Conservation (phyloP, 2,888 invertebrate species). For the Orthosia incerta region DNA sequence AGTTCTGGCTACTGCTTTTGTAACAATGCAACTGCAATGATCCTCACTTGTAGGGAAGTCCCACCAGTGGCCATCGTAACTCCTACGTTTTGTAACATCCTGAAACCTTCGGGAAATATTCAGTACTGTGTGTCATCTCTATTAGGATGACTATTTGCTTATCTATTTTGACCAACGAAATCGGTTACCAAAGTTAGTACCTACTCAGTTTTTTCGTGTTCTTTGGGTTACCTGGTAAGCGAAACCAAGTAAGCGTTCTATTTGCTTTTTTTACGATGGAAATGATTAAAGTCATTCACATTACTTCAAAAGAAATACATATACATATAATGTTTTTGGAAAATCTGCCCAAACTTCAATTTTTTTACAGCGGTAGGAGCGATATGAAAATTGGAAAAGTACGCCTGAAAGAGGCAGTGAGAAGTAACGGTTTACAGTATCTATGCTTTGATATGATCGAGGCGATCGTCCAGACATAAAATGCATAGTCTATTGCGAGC, state of each 20-base stretch:
- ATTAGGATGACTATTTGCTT: slow-evolving; percentile 13
- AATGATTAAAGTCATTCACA: too few relatives aligned
- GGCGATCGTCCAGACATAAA: background rate
- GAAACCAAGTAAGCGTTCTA: too few relatives aligned
- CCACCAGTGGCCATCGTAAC: slow-evolving; percentile 42
- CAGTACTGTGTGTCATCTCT: slow-evolving; percentile 19
- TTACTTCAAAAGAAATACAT: too few relatives aligned
- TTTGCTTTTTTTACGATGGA: background rate
- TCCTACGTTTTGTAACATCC: slow-evolving; percentile 38
- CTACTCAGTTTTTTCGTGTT: background rate
- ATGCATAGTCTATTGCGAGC: too few relatives aligned
- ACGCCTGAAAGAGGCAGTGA: background rate
- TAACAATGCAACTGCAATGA: slow-evolving; percentile 35
- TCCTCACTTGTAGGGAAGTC: slow-evolving; percentile 46
- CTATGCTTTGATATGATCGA: background rate
- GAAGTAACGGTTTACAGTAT: background rate
- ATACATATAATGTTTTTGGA: background rate
- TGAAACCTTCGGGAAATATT: slow-evolving; percentile 45
- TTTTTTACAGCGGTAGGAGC: background rate
- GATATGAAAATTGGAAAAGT: background rate
- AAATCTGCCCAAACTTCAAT: background rate
- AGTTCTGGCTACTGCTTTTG: slow-evolving; percentile 38
- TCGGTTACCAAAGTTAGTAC: background rate
- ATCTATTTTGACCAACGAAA: background rate
- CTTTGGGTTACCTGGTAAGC: background rate